Conservation (phyloP, 2,888 invertebrate genomes). For the Apodemia zela region DNA sequence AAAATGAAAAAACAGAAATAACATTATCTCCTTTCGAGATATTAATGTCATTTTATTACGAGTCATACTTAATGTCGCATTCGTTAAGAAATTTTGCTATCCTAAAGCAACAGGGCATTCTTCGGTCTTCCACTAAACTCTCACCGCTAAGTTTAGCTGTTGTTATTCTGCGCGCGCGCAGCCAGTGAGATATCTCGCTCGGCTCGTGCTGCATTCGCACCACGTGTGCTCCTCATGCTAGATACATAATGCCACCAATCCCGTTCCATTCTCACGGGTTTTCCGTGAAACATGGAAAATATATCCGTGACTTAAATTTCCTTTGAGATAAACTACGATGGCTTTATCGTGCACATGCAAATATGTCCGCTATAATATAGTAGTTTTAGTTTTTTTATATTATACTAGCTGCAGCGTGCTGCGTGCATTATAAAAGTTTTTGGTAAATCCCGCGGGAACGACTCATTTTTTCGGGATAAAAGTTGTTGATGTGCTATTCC, state of each 20-base stretch:
- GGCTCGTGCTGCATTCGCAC: conserved; percentile 44
- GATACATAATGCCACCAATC: conserved; percentile 59
- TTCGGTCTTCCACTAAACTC: not conserved
- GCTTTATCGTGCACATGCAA: not conserved
- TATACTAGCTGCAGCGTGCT: too few species aligned
- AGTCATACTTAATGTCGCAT: too few species aligned
- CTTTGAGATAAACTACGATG: not conserved
- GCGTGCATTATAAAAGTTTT: too few species aligned
- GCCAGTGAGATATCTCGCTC: conserved; percentile 53
- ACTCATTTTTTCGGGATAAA: too few species aligned
- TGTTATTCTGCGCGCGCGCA: conserved; percentile 33
- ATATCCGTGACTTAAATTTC: conserved; percentile 26
- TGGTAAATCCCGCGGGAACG: too few species aligned
- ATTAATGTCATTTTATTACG: too few species aligned
- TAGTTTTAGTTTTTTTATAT: too few species aligned
- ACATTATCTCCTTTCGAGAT: too few species aligned
- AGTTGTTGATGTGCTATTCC: too few species aligned
- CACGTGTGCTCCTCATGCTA: conserved; percentile 45
- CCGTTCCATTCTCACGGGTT: conserved; percentile 35
- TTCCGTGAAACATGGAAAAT: conserved; percentile 27
- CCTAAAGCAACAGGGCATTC: not conserved
- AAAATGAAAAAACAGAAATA: too few species aligned
- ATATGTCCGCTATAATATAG: not conserved
- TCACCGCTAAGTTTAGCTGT: conserved; percentile 16
- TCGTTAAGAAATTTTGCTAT: too few species aligned